Conservation (phyloP, 2,797 vertebrate species). For the Peromyscus aztecus region DNA sequence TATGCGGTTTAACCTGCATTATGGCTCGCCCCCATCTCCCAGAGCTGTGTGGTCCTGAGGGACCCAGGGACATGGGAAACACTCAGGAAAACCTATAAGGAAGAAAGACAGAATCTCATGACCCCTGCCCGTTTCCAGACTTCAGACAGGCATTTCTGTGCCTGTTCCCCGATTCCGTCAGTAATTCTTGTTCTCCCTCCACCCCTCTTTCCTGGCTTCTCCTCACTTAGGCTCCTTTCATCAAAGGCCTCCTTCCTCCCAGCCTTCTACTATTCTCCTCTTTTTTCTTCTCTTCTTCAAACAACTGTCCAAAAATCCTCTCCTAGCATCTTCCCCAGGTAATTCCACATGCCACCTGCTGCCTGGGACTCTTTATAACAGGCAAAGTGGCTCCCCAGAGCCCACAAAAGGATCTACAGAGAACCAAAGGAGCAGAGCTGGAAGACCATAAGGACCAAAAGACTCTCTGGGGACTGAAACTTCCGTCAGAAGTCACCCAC, state of each 20-base stretch:
- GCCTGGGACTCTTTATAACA: conserved; percentile 47
- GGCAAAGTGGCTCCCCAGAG: conserved; percentile 57
- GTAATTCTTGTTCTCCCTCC: not conserved
- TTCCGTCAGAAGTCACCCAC: conserved; percentile 13
- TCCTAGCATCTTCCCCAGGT: conserved; percentile 59
- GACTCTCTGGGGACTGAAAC: conserved; percentile 41
- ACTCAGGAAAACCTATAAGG: conserved; percentile 14
- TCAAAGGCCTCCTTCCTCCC: not conserved
- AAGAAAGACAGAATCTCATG: not conserved
- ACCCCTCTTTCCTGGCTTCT: conserved; percentile 21
- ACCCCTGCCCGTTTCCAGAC: not conserved
- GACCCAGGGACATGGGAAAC: not conserved
- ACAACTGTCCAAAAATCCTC: conserved; percentile 64
- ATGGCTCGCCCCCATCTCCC: conserved; percentile 37
- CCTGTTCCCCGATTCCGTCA: not conserved
- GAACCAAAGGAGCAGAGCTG: conserved; percentile 49
- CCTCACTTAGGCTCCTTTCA: conserved; percentile 16
- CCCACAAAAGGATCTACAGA: conserved; percentile 49
- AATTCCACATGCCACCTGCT: conserved; percentile 73
- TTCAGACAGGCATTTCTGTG: not conserved
- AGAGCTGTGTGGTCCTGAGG: conserved; percentile 26
- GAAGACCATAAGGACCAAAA: conserved; percentile 44
- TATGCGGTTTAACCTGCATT: conserved; percentile 50
- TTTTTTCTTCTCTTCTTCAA: conserved; percentile 69
- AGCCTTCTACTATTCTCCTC: conserved; percentile 42